A percentile compares a stretch with the other conserved stretches of the same genome.
Evolutionary conservation across 1,140 invertebrate species (phyloP).

Genomic region (Sycophaga agraensis): DNA sequence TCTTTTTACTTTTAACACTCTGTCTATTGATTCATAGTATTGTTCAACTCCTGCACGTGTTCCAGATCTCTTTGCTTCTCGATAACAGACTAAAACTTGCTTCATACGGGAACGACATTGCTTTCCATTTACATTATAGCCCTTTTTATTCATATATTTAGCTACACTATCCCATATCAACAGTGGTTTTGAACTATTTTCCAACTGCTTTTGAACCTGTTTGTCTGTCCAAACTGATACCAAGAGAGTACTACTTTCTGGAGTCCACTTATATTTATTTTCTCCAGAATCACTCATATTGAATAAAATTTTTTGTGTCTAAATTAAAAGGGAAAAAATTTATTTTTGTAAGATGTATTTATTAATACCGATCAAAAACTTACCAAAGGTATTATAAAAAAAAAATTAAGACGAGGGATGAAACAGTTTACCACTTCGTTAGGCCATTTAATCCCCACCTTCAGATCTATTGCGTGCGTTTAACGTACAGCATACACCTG

Average conservation of each 20-base stretch:
- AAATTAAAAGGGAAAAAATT: neutral
- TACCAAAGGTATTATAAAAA: no score
- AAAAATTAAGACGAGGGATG: no score
- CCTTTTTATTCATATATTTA: slow-evolving; percentile 54
- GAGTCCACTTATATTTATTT: slow-evolving; percentile 55
- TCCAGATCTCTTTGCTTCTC: slow-evolving; percentile 50
- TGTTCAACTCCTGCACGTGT: slow-evolving; percentile 50
- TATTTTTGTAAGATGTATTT: no score
- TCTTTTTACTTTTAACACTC: slow-evolving; percentile 46
- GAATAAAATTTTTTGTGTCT: neutral
- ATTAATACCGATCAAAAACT: no score
- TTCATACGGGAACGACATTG: slow-evolving; percentile 56
- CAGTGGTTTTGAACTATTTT: slow-evolving; percentile 47
- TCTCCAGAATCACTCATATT: slow-evolving; percentile 22
- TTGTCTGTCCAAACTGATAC: slow-evolving; percentile 55
- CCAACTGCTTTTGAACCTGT: slow-evolving; percentile 54
- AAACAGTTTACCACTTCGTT: no score
- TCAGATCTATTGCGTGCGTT: neutral
- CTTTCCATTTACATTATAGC: slow-evolving; percentile 51
- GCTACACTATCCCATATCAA: slow-evolving; percentile 54
- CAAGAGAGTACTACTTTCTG: slow-evolving; percentile 51
- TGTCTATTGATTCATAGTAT: slow-evolving; percentile 54
- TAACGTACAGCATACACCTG: neutral
- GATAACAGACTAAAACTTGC: slow-evolving; percentile 53
- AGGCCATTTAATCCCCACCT: slow-evolving; percentile 24